Conservation (phyloP, 2,113 vertebrate genomes). For the Poeciliopsis prolifica region DNA sequence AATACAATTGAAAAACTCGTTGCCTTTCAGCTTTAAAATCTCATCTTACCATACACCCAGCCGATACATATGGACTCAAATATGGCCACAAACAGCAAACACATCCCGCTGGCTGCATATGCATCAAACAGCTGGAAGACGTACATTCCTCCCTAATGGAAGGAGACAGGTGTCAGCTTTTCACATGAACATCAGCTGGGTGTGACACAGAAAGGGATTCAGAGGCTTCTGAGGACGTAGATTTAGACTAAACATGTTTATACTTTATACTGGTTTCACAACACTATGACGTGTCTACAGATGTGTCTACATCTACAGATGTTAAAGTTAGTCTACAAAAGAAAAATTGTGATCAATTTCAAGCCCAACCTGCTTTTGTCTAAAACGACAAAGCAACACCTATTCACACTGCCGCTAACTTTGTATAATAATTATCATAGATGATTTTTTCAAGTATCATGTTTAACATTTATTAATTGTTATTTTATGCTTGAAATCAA, state of each 20-base stretch:
- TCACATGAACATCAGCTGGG: constrained; percentile 8
- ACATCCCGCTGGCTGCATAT: constrained; percentile 98
- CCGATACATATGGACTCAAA: constrained; percentile 98
- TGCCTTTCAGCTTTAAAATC: not conserved
- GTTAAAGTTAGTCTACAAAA: not conserved
- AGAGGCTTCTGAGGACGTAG: not conserved
- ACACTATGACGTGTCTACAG: not conserved
- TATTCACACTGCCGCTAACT: too few relatives aligned
- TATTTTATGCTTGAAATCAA: too few relatives aligned
- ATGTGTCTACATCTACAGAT: not conserved
- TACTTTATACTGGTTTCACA: not conserved
- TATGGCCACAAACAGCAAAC: constrained; percentile 97
- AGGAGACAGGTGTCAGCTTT: constrained; percentile 26
- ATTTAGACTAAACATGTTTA: not conserved
- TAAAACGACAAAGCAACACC: too few relatives aligned
- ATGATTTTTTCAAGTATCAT: too few relatives aligned
- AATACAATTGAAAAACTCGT: not conserved
- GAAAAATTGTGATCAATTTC: not conserved
- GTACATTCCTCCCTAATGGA: constrained; percentile 94
- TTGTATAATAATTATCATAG: too few relatives aligned
- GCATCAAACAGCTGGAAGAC: constrained; percentile 97
- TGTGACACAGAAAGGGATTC: not conserved
- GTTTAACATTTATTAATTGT: too few relatives aligned
- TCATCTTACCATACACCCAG: constrained; percentile 94
- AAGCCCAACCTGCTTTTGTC: too few relatives aligned